Evolutionary conservation across 2,113 vertebrate genomes (phyloP).

Genomic region (Cyanocitta stelleri): DNA sequence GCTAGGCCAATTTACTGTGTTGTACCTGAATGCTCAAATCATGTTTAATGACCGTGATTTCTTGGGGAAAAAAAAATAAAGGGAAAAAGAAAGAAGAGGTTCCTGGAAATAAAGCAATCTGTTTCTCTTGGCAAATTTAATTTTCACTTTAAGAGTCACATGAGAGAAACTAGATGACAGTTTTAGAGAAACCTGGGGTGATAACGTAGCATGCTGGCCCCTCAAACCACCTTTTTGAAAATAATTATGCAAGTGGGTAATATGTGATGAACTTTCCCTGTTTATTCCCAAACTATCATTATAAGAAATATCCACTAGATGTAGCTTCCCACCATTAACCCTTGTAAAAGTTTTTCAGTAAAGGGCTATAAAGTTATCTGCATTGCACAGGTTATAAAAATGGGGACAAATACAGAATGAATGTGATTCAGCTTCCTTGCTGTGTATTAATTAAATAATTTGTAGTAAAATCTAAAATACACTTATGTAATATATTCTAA

Average conservation of each 20-base stretch:
- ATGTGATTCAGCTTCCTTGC: background rate
- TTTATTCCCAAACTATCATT: background rate
- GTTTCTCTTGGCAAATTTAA: constrained; percentile 23
- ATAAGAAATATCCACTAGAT: background rate
- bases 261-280: background rate
- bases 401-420: background rate
- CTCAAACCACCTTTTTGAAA: background rate
- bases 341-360: background rate
- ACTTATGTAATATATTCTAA: background rate
- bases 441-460: background rate
- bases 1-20: background rate
- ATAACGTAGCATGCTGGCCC: background rate
- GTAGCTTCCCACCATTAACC: background rate
- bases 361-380: background rate
- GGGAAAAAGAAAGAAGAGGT: background rate
- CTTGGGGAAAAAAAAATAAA: background rate
- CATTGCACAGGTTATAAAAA: background rate
- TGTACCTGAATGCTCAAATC: constrained; percentile 30
- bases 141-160: background rate
- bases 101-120: constrained; percentile 6
- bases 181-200: background rate
- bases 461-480: background rate
- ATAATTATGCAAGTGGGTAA: background rate
- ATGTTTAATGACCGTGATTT: constrained; percentile 40
- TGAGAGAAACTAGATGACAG: background rate